Base-by-base conservation (phyloP, 2,888 invertebrate species). In the Scelioninae gen. 2 region DNA sequence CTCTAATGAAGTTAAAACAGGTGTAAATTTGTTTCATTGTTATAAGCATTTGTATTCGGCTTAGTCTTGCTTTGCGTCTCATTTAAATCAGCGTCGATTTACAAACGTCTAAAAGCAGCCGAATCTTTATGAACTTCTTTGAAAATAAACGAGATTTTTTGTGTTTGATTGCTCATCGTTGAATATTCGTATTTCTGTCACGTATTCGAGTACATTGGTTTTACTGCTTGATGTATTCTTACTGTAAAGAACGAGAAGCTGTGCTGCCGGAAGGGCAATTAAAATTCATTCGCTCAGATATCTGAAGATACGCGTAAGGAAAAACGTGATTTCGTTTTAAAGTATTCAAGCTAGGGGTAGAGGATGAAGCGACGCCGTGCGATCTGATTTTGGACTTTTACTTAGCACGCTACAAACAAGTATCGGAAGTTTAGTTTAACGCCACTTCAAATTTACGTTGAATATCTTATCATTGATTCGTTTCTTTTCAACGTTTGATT, bases 281-380 rank as follows among this genome's bases (percentile, higher is more conserved):
- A 77, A 77, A 77, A 78, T 78, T 77, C 76, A 77, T 77, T 77
- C 75, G 71, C 68, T 76, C 64, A 33, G 68, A 74, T 74, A 78
- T 77, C 76, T 71, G 65, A 70, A 75, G 74, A 71, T 73, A 74
- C 74, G 74, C 73, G 73, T 75, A 73, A 63, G 73, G 71, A 73
- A 76, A 76, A 76, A 78, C 78, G 78, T 78, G 79, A 77, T 77
- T 76, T 75, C 75, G 75, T 78, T 78, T 78, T 77, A 65, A 79
- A 78, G 75, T 60, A 70, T 68, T 70, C 74, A 37, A 25, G 7
- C 53, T 70, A 61, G 70, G 72, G 75, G 75, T 68, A 65, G 63
- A 69, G 67, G 41, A 25, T 64, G 55, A 37, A 61, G 39, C 37
- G 50, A 35, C 22, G 19, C 18, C 39, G 53, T 58, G 61, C 64